Evolutionary conservation across 2,888 invertebrate genomes (phyloP).

Genomic region (Sesia apiformis): DNA sequence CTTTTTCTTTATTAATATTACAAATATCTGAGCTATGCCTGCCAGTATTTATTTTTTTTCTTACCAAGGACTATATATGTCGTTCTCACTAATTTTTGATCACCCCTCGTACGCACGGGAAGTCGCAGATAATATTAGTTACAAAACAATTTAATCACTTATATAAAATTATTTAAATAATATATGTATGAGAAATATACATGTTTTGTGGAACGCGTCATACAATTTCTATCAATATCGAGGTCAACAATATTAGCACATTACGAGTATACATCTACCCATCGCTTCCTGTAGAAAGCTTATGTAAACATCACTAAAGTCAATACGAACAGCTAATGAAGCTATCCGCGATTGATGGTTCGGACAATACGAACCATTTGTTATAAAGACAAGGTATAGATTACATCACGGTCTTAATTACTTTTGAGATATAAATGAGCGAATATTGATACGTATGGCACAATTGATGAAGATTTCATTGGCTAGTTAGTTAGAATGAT

Average conservation of each 20-base stretch:
- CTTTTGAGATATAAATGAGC: constrained; percentile 13
- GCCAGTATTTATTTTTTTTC: no score
- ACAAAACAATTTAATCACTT: no score
- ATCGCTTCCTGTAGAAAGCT: constrained; percentile 56
- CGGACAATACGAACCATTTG: constrained; percentile 29
- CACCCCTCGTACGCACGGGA: no score
- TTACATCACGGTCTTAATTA: constrained; percentile 18
- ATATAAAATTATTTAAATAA: no score
- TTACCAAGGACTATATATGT: no score
- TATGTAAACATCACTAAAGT: constrained; percentile 32
- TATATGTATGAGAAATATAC: no score
- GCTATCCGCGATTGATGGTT: constrained; percentile 36
- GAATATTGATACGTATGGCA: constrained; percentile 9
- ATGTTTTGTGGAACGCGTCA: background rate
- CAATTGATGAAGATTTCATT: background rate
- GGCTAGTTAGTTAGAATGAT: no score
- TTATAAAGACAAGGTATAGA: constrained; percentile 17
- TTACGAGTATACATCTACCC: constrained; percentile 22
- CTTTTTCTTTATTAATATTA: no score
- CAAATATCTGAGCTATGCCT: no score
- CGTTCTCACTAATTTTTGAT: no score
- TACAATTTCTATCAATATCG: constrained; percentile 25
- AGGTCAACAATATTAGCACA: constrained; percentile 55
- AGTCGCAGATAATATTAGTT: no score
- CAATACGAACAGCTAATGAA: constrained; percentile 39